Evolutionary conservation across 2,797 vertebrate genomes (phyloP), one percentile per base, ranked within the genome.

Genomic region (Peromyscus eremicus): DNA sequence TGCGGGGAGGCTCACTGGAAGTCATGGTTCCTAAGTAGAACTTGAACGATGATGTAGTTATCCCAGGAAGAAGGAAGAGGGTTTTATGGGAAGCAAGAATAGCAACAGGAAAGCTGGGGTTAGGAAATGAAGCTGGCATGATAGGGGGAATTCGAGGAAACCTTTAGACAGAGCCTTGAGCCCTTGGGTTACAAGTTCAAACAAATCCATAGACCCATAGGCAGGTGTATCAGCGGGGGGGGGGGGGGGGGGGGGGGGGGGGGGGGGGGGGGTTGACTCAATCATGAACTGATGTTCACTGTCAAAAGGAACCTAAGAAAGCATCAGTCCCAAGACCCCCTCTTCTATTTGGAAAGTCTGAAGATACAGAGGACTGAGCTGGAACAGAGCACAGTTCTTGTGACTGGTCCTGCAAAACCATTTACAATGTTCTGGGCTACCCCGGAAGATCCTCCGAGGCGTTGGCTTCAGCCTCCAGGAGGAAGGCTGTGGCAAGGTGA

Each of bases 21-120:
- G n/a, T 70, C 1, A 8, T 2, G 25, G 40, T 11, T 92, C 86
- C 91, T 57, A 32, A 92, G 68, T 8, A 92, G 77, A 94, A 94
- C 16, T 55, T 94, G 46, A 62, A 77, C 11, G 34, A 21, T 49
- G 13, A 13, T 32, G 3, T 57, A 37, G 11, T 75, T 73, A 34
- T 34, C 21, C 55, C 83, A 10, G 49, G 27, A 85, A 76, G 34
- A 87, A 16, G 52, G 29, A 43, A 29, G 4, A 82, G 17, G 62
- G 52, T 25, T 85, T 79, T 40, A 32, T 92, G 23, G 46, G 77
- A 96, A 95, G 46, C 66, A 88, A 89, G n/a, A 79, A 62, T 9
- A 70, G 17, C 32, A 79, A 27, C 11, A 75, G 57, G 75, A 93
- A 92, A 92, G 11, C 49, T 64, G 5, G 62, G 80, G 25, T 49